Evolutionary conservation across 1,140 invertebrate species (phyloP), one percentile per base, ranked within the genome.

Genomic region (Formica exsecta): DNA sequence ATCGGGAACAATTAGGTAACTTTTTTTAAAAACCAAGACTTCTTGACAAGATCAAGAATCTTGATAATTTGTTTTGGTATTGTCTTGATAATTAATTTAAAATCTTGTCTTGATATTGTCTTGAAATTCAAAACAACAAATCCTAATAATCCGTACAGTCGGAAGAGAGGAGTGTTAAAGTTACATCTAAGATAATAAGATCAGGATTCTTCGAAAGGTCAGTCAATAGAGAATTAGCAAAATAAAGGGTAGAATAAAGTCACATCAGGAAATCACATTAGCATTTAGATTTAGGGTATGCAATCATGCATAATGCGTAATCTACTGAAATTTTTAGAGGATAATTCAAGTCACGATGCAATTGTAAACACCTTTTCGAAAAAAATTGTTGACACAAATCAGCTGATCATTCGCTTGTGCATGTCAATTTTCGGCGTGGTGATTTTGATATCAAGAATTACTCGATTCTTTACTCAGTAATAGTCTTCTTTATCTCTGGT

Each of bases 401-500:
- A 73, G 38, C 29, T 2, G 0, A 74, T 22, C 19, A 70, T 29
- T 57, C 7, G 25, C 25, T 57, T 73, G 11, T n/a, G 32, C 11
- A 0, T 19, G 11, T 38, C 8, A 29, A 74, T 75, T 89, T 76
- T 77, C 44, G 64, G 57, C 59, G 29, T 19, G 44, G 9, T 38
- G 81, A 87, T 57, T 83, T 48, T 79, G 57, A 91, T 91, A 91
- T 74, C 83, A 51, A 41, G n/a, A 70, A 25, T 57, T 87, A 89
- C 86, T 90, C 68, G 89, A 76, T 84, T 91, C 79, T 87, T 85
- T 68, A 90, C 86, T 91, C 32, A 85, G 3, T 32, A 57, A 61
- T 38, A 54, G 9, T 59, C 62, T 66, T 48, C 71, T 68, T 84
- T 54, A 64, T 22, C 73, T 38, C 32, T 13, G 32, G 25, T 48